Evolutionary conservation across 1,140 invertebrate genomes (phyloP).

Genomic region (Hydropsyche tenuis): DNA sequence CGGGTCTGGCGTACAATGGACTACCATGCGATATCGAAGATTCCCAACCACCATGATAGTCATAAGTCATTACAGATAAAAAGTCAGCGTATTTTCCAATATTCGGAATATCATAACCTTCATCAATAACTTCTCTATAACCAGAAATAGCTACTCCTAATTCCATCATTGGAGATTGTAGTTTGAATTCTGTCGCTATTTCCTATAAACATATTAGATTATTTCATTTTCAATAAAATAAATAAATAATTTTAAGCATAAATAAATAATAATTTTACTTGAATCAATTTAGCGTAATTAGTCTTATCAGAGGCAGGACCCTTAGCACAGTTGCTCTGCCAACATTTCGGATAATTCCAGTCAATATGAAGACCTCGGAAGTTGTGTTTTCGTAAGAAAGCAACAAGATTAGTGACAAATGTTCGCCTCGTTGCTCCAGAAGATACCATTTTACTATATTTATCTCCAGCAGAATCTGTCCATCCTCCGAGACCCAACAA

Average conservation of each 20-base stretch:
- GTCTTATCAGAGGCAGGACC: slow-evolving; percentile 77
- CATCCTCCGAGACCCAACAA: slow-evolving; percentile 87
- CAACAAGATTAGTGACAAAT: slow-evolving; percentile 71
- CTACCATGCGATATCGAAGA: slow-evolving; percentile 80
- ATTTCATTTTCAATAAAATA: background rate
- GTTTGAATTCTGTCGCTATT: slow-evolving; percentile 76
- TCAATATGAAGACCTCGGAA: slow-evolving; percentile 87
- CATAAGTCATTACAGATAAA: slow-evolving; percentile 87
- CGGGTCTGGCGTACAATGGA: slow-evolving; percentile 70
- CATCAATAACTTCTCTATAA: slow-evolving; percentile 86
- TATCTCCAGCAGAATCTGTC: slow-evolving; percentile 85
- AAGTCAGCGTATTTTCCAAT: slow-evolving; percentile 79
- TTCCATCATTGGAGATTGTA: slow-evolving; percentile 69
- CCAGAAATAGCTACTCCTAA: slow-evolving; percentile 87
- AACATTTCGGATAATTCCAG: slow-evolving; percentile 92
- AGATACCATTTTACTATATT: slow-evolving; percentile 80
- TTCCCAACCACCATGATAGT: slow-evolving; percentile 90
- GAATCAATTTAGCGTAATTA: slow-evolving; percentile 78
- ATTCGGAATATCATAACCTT: slow-evolving; percentile 78
- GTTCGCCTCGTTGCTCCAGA: slow-evolving; percentile 68
- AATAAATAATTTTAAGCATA: background rate
- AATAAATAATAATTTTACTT: slow-evolving; percentile 66
- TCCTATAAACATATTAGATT: slow-evolving; percentile 64
- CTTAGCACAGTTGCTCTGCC: slow-evolving; percentile 87
- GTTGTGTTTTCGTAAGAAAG: slow-evolving; percentile 74